phyloP scores from a whole-genome alignment of 2,888 invertebrate genomes.

The Trissolcus japonicus region DNA sequence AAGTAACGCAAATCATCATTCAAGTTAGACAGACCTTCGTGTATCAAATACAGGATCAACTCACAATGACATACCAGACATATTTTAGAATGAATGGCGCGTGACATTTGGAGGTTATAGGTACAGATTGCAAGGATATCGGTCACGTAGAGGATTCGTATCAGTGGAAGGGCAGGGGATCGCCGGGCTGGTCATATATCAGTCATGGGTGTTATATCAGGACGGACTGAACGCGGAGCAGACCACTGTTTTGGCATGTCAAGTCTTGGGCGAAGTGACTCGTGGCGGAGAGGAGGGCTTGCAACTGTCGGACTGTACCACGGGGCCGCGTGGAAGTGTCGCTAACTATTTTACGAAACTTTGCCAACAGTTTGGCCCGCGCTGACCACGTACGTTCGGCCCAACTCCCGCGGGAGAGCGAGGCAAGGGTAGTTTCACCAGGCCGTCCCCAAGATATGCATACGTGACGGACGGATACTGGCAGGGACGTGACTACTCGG shows the following conservation, averaged over 20 bases:
- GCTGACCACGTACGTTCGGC: constrained; percentile 76
- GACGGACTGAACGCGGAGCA: constrained; percentile 52
- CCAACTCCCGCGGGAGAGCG: constrained; percentile 69
- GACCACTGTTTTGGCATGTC: constrained; percentile 47
- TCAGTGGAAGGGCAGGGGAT: constrained; percentile 68
- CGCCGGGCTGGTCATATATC: constrained; percentile 69
- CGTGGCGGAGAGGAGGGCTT: constrained; percentile 49
- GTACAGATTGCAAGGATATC: constrained; percentile 64
- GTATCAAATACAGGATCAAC: constrained; percentile 31
- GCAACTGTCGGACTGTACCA: constrained; percentile 60
- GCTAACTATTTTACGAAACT: constrained; percentile 77
- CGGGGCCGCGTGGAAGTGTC: constrained; percentile 69
- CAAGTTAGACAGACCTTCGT: background rate
- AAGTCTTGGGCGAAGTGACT: constrained; percentile 40
- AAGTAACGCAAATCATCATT: constrained; percentile 17
- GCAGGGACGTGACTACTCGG: constrained; percentile 64
- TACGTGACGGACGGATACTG: constrained; percentile 74
- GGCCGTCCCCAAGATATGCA: constrained; percentile 75
- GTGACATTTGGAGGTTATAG: constrained; percentile 52
- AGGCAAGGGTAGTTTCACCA: constrained; percentile 65
- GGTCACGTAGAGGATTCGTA: constrained; percentile 72
- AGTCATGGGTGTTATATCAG: constrained; percentile 56
- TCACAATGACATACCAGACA: constrained; percentile 26
- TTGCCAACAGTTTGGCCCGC: constrained; percentile 75
- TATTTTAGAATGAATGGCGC: constrained; percentile 28